Conservation (phyloP, 2,113 vertebrate species). For the Taxidea taxus region DNA sequence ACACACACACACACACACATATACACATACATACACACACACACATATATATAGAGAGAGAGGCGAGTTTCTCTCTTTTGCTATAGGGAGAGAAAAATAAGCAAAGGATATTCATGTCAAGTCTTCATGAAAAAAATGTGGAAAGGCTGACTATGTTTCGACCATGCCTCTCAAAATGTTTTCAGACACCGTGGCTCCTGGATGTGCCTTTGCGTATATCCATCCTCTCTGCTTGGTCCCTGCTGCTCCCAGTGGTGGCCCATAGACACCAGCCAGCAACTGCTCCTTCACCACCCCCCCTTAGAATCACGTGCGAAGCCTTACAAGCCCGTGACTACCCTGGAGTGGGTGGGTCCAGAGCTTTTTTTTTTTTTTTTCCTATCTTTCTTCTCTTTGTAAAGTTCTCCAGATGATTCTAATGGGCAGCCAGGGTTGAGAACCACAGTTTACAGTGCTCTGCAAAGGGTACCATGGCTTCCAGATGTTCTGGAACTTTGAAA, state of each 20-base stretch:
- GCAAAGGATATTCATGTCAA: background rate
- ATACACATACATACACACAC: background rate
- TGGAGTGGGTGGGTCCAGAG: background rate
- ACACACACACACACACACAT: no score
- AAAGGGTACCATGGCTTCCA: constrained; percentile 39
- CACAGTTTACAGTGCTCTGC: constrained; percentile 40
- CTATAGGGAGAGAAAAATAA: background rate
- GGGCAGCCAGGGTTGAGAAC: background rate
- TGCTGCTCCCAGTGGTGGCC: background rate
- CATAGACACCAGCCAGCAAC: accelerated
- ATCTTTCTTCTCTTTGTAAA: background rate
- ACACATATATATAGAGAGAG: background rate
- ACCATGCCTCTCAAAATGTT: background rate
- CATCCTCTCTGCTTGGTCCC: background rate
- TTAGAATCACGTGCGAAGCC: background rate
- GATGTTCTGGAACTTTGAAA: constrained; percentile 1
- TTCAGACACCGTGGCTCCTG: background rate
- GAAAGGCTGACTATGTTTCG: background rate
- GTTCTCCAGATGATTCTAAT: constrained; percentile 41
- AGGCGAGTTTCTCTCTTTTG: background rate
- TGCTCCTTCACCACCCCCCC: accelerated
- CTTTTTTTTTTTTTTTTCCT: background rate
- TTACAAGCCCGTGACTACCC: background rate
- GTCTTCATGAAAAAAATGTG: background rate
- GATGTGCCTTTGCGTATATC: background rate